Conservation (phyloP, 1,140 invertebrate species). For the Thrips palmi region DNA sequence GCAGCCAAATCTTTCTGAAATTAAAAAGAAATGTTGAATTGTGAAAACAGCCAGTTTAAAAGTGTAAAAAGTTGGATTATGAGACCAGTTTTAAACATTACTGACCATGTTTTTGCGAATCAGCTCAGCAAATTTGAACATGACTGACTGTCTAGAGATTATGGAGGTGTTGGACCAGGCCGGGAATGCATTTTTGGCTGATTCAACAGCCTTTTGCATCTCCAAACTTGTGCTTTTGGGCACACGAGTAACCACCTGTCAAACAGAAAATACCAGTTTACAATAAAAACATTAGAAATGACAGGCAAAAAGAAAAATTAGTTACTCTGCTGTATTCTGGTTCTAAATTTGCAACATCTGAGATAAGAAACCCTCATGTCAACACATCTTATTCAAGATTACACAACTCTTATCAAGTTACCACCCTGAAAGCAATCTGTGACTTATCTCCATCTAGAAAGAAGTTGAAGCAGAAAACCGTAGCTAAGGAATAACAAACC, state of each 20-base stretch:
- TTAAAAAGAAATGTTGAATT: conserved; percentile 27
- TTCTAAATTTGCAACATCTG: conserved; percentile 8
- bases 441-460: too few relatives aligned
- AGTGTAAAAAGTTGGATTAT: conserved; percentile 3
- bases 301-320: background rate
- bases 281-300: background rate
- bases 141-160: conserved; percentile 82
- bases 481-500: too few relatives aligned
- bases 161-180: conserved; percentile 87
- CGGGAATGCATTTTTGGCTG: conserved; percentile 65
- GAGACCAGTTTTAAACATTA: conserved; percentile 7
- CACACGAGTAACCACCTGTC: conserved; percentile 53
- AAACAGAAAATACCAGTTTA: conserved; percentile 1
- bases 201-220: conserved; percentile 78
- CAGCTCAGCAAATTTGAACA: conserved; percentile 78
- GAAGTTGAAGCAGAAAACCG: too few relatives aligned
- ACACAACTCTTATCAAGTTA: background rate
- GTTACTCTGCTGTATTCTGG: background rate
- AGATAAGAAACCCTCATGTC: too few relatives aligned
- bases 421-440: too few relatives aligned
- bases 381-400: conserved; percentile 1
- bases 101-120: conserved; percentile 56
- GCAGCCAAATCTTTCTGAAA: conserved; percentile 74
- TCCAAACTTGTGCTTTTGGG: conserved; percentile 81
- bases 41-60: background rate